Conservation (phyloP, 2,113 vertebrate genomes). For the Sialia sialis region DNA sequence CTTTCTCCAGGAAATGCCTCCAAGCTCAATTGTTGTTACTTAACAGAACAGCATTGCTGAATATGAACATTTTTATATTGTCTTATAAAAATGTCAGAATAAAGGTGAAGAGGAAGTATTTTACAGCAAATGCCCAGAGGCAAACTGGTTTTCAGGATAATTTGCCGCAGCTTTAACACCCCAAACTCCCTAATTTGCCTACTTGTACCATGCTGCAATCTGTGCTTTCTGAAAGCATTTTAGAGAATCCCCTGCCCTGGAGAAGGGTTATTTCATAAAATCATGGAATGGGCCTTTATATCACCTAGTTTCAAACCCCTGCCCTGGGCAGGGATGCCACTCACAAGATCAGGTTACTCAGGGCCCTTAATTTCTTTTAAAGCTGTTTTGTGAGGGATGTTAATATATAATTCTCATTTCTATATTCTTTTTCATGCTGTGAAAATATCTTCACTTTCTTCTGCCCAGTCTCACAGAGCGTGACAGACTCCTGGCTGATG, state of each 20-base stretch:
- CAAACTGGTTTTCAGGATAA: neutral
- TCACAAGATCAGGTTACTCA: neutral
- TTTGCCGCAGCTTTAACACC: neutral
- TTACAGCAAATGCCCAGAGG: neutral
- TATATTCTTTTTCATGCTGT: neutral
- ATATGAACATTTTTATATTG: neutral
- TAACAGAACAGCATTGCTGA: neutral
- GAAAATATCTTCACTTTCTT: neutral
- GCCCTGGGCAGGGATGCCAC: neutral
- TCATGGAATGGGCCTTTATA: neutral
- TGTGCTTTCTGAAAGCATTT: neutral
- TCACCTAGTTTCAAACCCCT: neutral
- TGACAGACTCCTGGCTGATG: neutral
- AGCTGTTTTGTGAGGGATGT: neutral
- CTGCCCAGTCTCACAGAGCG: neutral
- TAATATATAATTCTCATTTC: neutral
- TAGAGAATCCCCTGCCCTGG: neutral
- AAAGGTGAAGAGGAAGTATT: neutral
- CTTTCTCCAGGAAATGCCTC: slow-evolving; percentile 6
- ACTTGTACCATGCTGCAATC: accelerated
- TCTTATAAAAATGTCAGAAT: neutral
- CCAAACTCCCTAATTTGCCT: neutral
- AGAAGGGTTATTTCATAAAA: neutral
- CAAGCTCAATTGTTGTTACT: neutral
- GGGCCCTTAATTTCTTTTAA: neutral